Conservation (phyloP, 2,113 vertebrate species). For the rabbit (Oryctolagus cuniculus) region DNA sequence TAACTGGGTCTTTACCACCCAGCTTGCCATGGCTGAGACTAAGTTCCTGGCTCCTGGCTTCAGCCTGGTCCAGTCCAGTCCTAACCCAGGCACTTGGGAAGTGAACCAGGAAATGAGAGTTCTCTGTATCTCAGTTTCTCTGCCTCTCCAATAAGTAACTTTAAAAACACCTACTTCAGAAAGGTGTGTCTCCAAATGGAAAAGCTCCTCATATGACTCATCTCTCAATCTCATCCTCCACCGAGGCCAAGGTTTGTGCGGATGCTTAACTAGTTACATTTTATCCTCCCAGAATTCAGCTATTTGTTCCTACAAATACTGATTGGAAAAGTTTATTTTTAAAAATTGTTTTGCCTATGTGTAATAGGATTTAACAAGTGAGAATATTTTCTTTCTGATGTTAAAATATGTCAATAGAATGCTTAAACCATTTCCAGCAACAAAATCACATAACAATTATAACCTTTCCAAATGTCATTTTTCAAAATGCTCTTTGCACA, state of each 20-base stretch:
- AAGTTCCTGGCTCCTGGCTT: too few relatives aligned
- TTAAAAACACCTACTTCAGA: background rate
- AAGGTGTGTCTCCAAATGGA: background rate
- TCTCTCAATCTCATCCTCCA: constrained; percentile 1
- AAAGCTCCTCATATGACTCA: background rate
- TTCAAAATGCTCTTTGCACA: constrained; percentile 55
- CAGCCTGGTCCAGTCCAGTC: too few relatives aligned
- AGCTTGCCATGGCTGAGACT: too few relatives aligned
- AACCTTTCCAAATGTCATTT: constrained; percentile 68
- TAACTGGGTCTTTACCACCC: too few relatives aligned
- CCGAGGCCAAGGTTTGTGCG: background rate
- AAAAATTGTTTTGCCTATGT: background rate
- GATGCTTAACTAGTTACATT: background rate
- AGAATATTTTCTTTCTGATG: constrained; percentile 34
- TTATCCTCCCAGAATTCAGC: constrained; percentile 23
- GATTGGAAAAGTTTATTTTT: constrained; percentile 8
- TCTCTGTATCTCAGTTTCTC: too few relatives aligned
- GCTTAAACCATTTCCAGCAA: constrained; percentile 37
- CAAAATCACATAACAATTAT: constrained; percentile 68
- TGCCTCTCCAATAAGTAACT: too few relatives aligned
- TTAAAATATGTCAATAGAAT: constrained; percentile 30
- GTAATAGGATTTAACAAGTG: background rate
- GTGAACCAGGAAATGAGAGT: too few relatives aligned
- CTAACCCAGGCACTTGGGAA: too few relatives aligned
- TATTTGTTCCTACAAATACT: constrained; percentile 21